Evolutionary conservation across 2,888 invertebrate species (phyloP).

Genomic region (Ormyrus labotus): DNA sequence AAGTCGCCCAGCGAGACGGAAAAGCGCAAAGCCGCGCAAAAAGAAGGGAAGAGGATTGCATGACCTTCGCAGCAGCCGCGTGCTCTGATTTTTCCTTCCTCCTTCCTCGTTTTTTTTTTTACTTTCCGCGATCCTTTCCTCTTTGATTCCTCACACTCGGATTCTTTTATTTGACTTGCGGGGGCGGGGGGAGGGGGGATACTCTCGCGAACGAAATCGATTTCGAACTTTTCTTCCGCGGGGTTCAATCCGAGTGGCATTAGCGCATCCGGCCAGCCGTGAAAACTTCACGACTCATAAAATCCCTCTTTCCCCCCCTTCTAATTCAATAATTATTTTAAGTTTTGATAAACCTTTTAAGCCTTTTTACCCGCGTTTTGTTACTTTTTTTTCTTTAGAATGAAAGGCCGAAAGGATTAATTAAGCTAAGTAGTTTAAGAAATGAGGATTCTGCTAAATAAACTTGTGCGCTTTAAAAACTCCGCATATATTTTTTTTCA

Average conservation of each 20-base stretch:
- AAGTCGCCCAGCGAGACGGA: background rate
- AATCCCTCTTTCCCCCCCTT: too few species aligned
- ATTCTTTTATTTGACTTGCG: conserved; percentile 17
- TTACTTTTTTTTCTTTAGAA: too few species aligned
- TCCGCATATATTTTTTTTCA: too few species aligned
- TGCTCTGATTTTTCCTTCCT: conserved; percentile 2
- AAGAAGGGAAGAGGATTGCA: background rate
- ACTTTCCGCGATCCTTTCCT: background rate
- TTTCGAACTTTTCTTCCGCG: background rate
- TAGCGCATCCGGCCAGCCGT: background rate
- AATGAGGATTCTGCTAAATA: too few species aligned
- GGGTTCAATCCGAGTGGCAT: background rate
- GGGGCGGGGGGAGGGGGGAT: background rate
- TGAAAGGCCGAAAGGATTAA: too few species aligned
- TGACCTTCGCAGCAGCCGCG: too few species aligned
- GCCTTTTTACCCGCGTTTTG: too few species aligned
- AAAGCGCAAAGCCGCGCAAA: background rate
- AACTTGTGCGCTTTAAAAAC: too few species aligned
- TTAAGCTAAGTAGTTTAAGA: too few species aligned
- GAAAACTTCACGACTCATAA: too few species aligned
- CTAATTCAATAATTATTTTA: too few species aligned
- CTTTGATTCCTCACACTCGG: conserved; percentile 20
- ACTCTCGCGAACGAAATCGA: conserved; percentile 4
- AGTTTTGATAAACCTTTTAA: too few species aligned
- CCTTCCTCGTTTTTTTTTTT: background rate